These are phyloP conservation scores for Bombus confusus DNA, from an alignment of 1,140 invertebrate genomes.

Conservation along the genomic window DNA sequence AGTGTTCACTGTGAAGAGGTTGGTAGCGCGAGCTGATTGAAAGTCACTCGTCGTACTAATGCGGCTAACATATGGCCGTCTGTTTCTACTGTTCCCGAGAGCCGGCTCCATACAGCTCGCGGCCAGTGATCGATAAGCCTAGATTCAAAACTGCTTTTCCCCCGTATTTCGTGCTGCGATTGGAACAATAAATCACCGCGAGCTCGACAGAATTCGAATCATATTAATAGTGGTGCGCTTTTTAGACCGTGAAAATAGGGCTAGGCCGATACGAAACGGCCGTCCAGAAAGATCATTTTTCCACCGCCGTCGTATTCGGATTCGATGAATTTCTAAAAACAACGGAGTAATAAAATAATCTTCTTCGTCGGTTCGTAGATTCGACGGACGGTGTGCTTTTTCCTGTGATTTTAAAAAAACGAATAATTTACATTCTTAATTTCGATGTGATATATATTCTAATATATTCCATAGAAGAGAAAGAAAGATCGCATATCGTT, in stretches of 20 bases:
- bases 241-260: conserved; percentile 4
- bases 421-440: background rate
- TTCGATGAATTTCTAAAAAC: too few species aligned
- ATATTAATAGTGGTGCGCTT: conserved; percentile 5
- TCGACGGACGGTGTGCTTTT: background rate
- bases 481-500: too few species aligned
- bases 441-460: too few species aligned
- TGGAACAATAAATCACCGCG: conserved; percentile 40
- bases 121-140: conserved; percentile 44
- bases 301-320: too few species aligned
- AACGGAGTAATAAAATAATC: background rate
- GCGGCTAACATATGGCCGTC: conserved; percentile 34
- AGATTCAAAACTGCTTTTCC: conserved; percentile 38
- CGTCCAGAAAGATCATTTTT: background rate
- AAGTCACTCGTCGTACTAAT: conserved; percentile 38
- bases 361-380: background rate
- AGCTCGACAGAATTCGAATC: conserved; percentile 1
- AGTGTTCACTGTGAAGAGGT: background rate
- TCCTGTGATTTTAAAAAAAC: background rate
- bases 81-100: conserved; percentile 23
- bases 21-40: conserved; percentile 7
- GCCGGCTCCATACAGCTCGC: background rate
- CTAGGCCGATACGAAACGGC: background rate
- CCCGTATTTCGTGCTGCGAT: conserved; percentile 18
- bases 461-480: too few species aligned